phyloP scores from a whole-genome alignment of 2,888 invertebrate species.

The Drosophila dives region DNA sequence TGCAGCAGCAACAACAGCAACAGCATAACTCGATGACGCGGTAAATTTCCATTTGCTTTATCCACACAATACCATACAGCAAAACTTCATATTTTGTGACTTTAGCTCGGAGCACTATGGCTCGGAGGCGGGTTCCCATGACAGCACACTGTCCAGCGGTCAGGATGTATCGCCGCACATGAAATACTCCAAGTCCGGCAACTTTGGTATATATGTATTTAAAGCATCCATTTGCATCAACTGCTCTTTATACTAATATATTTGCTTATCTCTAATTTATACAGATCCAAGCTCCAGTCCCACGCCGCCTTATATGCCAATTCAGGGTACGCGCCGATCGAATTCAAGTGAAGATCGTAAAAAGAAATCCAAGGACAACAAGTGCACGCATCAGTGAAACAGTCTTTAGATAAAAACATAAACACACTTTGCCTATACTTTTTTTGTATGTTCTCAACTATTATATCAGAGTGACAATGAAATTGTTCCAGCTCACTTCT shows the following conservation, averaged over 20 bases:
- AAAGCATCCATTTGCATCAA: constrained; percentile 8
- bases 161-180: constrained; percentile 76
- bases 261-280: not conserved
- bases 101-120: constrained; percentile 80
- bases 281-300: constrained; percentile 86
- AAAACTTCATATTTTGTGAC: not conserved
- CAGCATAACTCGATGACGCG: constrained; percentile 81
- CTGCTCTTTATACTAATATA: constrained; percentile 18
- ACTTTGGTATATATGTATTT: constrained; percentile 84
- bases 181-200: constrained; percentile 82
- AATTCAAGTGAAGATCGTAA: constrained; percentile 88
- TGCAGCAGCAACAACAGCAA: constrained; percentile 59
- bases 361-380: constrained; percentile 87
- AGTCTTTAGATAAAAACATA: constrained; percentile 8
- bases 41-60: constrained; percentile 36
- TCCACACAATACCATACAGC: not conserved
- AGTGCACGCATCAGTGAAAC: constrained; percentile 87
- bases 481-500: constrained; percentile 59
- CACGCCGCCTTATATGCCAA: constrained; percentile 91
- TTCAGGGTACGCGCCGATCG: constrained; percentile 90
- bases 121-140: constrained; percentile 81
- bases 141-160: constrained; percentile 73
- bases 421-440: constrained; percentile 8
- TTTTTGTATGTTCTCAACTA: constrained; percentile 28
- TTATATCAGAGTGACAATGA: constrained; percentile 54